Conservation (phyloP, 2,888 invertebrate species). For the Geotrupes spiniger region DNA sequence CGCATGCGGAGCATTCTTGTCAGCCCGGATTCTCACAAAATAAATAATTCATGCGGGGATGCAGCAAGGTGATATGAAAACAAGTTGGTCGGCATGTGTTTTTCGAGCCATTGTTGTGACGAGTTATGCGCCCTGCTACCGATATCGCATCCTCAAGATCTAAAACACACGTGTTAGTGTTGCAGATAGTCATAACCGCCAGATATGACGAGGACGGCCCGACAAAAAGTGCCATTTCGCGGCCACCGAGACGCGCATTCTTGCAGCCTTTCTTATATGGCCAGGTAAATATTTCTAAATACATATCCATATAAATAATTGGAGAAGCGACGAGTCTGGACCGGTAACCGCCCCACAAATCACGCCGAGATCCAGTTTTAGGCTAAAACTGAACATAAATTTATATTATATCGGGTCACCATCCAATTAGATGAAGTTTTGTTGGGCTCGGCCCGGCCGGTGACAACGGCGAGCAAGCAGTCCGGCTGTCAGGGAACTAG, state of each 20-base stretch:
- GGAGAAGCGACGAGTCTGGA: slow-evolving; percentile 26
- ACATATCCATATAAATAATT: slow-evolving; percentile 35
- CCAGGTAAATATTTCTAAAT: slow-evolving; percentile 31
- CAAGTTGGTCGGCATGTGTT: slow-evolving; percentile 47
- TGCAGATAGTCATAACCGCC: slow-evolving; percentile 46
- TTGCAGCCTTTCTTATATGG: slow-evolving; percentile 5
- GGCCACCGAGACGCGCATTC: slow-evolving; percentile 4
- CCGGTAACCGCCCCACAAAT: slow-evolving; percentile 42
- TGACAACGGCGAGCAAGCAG: slow-evolving; percentile 33
- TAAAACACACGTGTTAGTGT: slow-evolving; percentile 42
- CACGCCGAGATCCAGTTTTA: slow-evolving; percentile 44
- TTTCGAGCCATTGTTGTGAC: slow-evolving; percentile 46
- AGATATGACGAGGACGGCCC: slow-evolving; percentile 12
- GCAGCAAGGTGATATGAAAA: slow-evolving; percentile 46
- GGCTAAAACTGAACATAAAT: slow-evolving; percentile 48
- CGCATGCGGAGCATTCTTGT: slow-evolving; percentile 35
- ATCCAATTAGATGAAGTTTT: slow-evolving; percentile 48
- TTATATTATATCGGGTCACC: slow-evolving; percentile 49
- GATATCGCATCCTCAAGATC: slow-evolving; percentile 45
- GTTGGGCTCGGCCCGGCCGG: slow-evolving; percentile 40
- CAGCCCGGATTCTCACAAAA: slow-evolving; percentile 38
- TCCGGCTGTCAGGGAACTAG: slow-evolving; percentile 32
- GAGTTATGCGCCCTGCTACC: slow-evolving; percentile 46
- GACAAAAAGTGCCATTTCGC: slow-evolving; percentile 6
- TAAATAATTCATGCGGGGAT: slow-evolving; percentile 48